Evolutionary conservation across 2,113 vertebrate genomes (phyloP).

Genomic region (Nothocercus julius): DNA sequence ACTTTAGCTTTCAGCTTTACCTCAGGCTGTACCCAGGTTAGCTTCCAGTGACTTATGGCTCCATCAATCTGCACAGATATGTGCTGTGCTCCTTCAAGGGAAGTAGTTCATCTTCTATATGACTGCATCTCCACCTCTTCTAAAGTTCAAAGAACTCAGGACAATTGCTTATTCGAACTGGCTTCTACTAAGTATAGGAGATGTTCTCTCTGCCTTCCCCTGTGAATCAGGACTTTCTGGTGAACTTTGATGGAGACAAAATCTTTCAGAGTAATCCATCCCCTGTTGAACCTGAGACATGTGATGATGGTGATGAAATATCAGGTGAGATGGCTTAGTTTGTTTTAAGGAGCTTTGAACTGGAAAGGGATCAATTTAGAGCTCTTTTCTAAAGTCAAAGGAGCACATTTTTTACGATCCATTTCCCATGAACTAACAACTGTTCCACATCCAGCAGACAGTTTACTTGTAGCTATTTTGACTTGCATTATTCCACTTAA

Average conservation of each 20-base stretch:
- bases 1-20: constrained; percentile 66
- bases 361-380: constrained; percentile 56
- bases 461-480: constrained; percentile 73
- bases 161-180: background rate
- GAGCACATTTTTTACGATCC: constrained; percentile 46
- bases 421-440: constrained; percentile 69
- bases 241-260: constrained; percentile 17
- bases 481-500: constrained; percentile 72
- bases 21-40: constrained; percentile 51
- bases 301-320: constrained; percentile 28
- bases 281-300: background rate
- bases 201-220: background rate
- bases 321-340: constrained; percentile 38
- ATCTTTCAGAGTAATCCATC: background rate
- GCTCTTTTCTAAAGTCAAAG: constrained; percentile 48
- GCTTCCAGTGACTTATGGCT: constrained; percentile 61
- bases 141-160: constrained; percentile 46
- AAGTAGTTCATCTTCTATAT: constrained; percentile 67
- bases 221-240: background rate
- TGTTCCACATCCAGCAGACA: constrained; percentile 61
- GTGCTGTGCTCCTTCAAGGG: constrained; percentile 32
- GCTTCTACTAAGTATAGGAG: constrained; percentile 5
- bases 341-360: constrained; percentile 51
- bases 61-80: constrained; percentile 58
- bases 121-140: constrained; percentile 48